Evolutionary conservation across 2,797 vertebrate species (phyloP), one percentile per base, ranked within the genome.

Genomic region (Myotis pilosus): DNA sequence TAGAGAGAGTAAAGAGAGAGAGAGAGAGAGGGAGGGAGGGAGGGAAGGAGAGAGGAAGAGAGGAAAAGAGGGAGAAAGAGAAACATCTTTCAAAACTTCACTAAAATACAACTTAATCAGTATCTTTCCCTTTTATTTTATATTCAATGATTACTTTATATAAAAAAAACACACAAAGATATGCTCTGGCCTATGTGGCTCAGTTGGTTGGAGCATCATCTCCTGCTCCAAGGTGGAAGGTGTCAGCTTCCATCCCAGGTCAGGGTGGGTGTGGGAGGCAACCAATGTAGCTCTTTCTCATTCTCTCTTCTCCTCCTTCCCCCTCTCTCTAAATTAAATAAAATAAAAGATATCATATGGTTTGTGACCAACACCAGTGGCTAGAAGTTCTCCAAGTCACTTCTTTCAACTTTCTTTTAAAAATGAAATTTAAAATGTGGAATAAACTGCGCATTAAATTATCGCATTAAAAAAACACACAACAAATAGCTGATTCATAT

Each of bases 111-210:
- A 96, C 30, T 89, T 92, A 81, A 87, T 89, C 60, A 76, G 41
- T 64, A 92, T 86, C 49, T 75, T 91, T 62, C 25, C 55, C 44
- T 89, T 83, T 75, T 74, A 41, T 62, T 74, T 93, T 94, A 85
- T 12, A 89, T 49, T 89, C 79, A 94, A 55, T 41, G 36, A 80
- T 68, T 91, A 49, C 74, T 87, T 86, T 94, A 89, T 94, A 87
- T 96, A 76, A 95, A 94, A 97, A 85, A 57, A 10, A 57, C 36
- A 36, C 36, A 36, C 85, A 64, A 88, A 87, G 25, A 44, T 33
- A 94, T 94, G 62, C 30, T 33, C 64, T 66, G 64, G n/a, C 64
- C n/a, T 66, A 19, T 66, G 64, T 66, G 2, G 64, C n/a, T 33
- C n/a, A 66, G 64, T 19, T 66, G n/a, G 33, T 66, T 33, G 64